Conservation (phyloP, 2,888 invertebrate genomes). For the Cephonodes hylas region DNA sequence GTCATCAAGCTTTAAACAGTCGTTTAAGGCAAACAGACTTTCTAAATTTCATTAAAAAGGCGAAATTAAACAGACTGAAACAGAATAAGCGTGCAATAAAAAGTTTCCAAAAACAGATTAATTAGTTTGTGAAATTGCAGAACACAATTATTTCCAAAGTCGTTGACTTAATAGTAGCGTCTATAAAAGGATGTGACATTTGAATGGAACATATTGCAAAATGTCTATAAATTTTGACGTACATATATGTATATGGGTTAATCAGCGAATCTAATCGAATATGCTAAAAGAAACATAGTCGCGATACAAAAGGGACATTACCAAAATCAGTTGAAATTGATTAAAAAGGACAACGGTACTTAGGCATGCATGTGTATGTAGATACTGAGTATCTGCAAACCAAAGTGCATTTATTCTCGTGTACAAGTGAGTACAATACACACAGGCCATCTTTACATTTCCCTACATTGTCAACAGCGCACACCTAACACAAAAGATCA, state of each 20-base stretch:
- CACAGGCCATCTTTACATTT: slow-evolving; percentile 4
- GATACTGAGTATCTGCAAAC: not conserved
- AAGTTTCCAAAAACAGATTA: not conserved
- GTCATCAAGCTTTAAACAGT: not conserved
- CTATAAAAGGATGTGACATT: slow-evolving; percentile 4
- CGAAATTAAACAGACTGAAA: not conserved
- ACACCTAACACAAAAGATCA: slow-evolving; percentile 35
- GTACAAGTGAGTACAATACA: slow-evolving; percentile 3
- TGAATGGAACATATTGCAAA: not conserved
- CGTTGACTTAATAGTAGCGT: not conserved
- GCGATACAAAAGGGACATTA: not conserved
- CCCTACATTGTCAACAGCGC: slow-evolving; percentile 7
- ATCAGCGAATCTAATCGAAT: not conserved
- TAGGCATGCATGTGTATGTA: not conserved
- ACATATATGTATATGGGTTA: not conserved
- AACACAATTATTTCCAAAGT: not conserved
- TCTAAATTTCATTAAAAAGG: not conserved
- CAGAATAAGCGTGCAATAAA: not conserved
- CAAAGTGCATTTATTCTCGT: slow-evolving; percentile 4
- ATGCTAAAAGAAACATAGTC: not conserved
- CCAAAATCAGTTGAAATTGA: not conserved
- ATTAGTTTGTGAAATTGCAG: not conserved
- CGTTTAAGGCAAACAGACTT: not conserved
- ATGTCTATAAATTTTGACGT: not conserved
- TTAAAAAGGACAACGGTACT: not conserved